phyloP scores from a whole-genome alignment of 2,113 vertebrate genomes.

The Myotis brandtii region DNA sequence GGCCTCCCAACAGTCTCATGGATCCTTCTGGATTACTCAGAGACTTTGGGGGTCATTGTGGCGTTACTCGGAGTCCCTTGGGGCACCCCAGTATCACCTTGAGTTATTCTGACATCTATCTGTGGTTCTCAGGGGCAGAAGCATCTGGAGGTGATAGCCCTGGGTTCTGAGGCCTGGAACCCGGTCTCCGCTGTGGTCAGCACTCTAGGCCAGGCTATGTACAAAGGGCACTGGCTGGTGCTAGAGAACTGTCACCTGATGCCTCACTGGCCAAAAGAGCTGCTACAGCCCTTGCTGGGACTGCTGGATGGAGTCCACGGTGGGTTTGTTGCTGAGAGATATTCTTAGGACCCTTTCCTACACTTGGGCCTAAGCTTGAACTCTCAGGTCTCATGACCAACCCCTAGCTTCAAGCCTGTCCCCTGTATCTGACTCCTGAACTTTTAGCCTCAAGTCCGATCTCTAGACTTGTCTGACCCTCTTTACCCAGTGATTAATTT shows the following conservation, averaged over 20 bases:
- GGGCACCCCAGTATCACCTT: neutral
- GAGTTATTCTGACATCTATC: constrained; percentile 33
- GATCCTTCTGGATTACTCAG: constrained; percentile 14
- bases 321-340: constrained; percentile 52
- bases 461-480: neutral
- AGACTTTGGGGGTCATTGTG: neutral
- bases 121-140: constrained; percentile 55
- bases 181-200: constrained; percentile 8
- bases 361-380: neutral
- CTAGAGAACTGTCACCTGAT: constrained; percentile 90
- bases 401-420: neutral
- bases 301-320: constrained; percentile 79
- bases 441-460: neutral
- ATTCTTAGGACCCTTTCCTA: neutral
- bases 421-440: neutral
- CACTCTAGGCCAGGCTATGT: constrained; percentile 70
- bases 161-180: constrained; percentile 76
- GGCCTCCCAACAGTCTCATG: neutral
- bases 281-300: constrained; percentile 80
- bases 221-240: constrained; percentile 90
- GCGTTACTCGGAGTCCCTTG: neutral
- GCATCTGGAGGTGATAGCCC: constrained; percentile 73
- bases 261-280: constrained; percentile 85
- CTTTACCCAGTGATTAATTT: constrained; percentile 42
- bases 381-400: neutral